Conservation (phyloP, 2,797 vertebrate genomes). For the Acanthopagrus latus region DNA sequence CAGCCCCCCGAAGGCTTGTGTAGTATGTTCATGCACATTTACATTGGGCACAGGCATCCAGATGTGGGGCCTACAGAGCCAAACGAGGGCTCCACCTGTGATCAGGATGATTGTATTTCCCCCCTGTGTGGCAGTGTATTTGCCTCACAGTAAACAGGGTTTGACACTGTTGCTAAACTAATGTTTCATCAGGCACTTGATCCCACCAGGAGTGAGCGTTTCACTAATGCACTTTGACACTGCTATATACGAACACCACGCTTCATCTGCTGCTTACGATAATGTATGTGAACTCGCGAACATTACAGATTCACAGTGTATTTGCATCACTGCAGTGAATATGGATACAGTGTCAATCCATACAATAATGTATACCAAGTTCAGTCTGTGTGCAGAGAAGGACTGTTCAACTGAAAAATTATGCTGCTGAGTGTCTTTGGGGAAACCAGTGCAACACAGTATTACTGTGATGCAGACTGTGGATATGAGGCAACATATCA, state of each 20-base stretch:
- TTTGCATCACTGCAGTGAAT: conserved; percentile 54
- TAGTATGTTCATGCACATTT: conserved; percentile 8
- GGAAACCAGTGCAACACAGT: neutral
- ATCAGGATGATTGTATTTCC: conserved; percentile 40
- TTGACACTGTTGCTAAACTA: conserved; percentile 78
- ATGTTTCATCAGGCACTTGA: conserved; percentile 72
- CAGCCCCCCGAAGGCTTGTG: neutral
- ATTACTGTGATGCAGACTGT: neutral
- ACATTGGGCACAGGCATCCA: conserved; percentile 18
- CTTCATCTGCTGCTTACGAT: conserved; percentile 66
- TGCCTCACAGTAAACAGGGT: conserved; percentile 66
- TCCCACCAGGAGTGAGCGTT: conserved; percentile 64
- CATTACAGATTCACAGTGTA: conserved; percentile 57
- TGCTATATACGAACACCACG: conserved; percentile 62
- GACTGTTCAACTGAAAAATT: neutral
- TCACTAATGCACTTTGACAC: conserved; percentile 73
- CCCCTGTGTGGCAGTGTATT: conserved; percentile 39
- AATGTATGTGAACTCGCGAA: conserved; percentile 72
- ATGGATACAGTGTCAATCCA: conserved; percentile 23
- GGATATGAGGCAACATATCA: conserved; percentile 3
- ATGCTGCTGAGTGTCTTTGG: neutral
- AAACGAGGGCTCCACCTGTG: conserved; percentile 30
- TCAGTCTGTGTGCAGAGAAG: conserved; percentile 8
- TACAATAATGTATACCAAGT: conserved; percentile 2
- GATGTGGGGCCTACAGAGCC: conserved; percentile 5